Base-by-base conservation (phyloP, 1,140 invertebrate species). In the Drosophila rufa region DNA sequence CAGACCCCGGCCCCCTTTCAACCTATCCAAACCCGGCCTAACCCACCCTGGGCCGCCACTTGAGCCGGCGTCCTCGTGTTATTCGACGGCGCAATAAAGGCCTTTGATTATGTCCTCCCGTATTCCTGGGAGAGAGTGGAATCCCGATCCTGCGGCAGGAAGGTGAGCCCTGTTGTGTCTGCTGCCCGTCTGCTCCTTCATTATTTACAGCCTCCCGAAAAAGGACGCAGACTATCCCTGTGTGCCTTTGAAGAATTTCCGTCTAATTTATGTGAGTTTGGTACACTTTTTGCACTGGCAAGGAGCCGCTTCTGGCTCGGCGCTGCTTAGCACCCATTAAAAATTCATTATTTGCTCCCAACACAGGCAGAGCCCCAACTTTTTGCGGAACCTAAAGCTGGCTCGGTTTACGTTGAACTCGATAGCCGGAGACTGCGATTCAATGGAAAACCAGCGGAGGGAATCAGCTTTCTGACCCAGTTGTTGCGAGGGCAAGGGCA, bases 191-290 rank as follows among this genome's bases (percentile, higher is more conserved):
- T 89, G 81, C 77, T 81, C 69, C 75, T 89, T 59, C 58, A 84
- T 84, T 90, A 89, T 90, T 90, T 89, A 89, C 84, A 89, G 78
- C 81, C 69, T 84, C 69, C 74, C 74, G 17, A 48, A 75, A 55
- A 68, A 9, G 36, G 33, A 14, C 22, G 15, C 7, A 2, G 4
- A 42, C 46, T 59, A 51, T 66, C 51, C 38, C 30, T 25, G n/a
- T 27, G 47, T 59, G 53, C 33, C 64, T 79, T 79, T 53, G 66
- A 69, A 75, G 57, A 65, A 57, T 51, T 70, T 40, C 22, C 42
- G 43, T 53, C 53, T 75, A 71, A 82, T 87, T 86, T 86, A 82
- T 87, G 75, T 30, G 82, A 70, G 65, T 75, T 78, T n/a, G 25
- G 17, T n/a, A 57, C 58, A 74, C 27, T 70, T 84, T 69, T 69